A percentile compares a stretch with the other conserved stretches of the same genome.
phyloP scores from a whole-genome alignment of 2,797 vertebrate genomes.

The Sebastolobus alascanus region DNA sequence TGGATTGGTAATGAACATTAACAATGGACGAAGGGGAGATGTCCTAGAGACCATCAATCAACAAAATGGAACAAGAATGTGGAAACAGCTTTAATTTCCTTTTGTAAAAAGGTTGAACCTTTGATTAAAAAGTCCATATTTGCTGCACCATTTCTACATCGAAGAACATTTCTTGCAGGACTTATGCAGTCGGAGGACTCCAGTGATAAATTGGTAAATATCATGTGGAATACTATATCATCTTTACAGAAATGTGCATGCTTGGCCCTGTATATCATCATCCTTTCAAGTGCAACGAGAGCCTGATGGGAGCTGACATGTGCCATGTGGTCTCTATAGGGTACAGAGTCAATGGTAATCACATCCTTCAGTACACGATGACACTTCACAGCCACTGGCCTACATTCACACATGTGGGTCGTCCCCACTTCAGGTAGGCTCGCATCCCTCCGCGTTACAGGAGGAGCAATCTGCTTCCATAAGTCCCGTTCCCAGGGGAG shows the following conservation, averaged over 20 bases:
- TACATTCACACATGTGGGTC: slow-evolving; percentile 52
- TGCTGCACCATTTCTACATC: not conserved
- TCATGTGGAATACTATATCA: not conserved
- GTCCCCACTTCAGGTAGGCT: slow-evolving; percentile 46
- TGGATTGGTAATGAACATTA: not conserved
- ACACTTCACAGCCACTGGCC: slow-evolving; percentile 32
- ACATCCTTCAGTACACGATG: slow-evolving; percentile 17
- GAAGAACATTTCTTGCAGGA: not conserved
- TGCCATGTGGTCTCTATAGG: slow-evolving; percentile 33
- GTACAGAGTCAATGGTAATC: slow-evolving; percentile 26
- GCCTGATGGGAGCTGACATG: slow-evolving; percentile 37
- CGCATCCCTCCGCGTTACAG: slow-evolving; percentile 4
- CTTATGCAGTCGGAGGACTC: not conserved
- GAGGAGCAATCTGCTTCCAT: slow-evolving; percentile 10
- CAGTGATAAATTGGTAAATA: not conserved
- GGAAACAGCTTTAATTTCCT: not conserved
- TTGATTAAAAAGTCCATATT: not conserved
- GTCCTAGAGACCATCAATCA: not conserved
- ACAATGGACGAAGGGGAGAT: not conserved
- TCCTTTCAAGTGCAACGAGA: slow-evolving; percentile 1
- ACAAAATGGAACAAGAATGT: not conserved
- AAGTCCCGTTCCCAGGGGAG: slow-evolving; percentile 18
- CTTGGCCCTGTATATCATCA: not conserved
- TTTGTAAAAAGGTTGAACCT: not conserved
- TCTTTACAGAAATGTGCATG: not conserved